phyloP scores from a whole-genome alignment of 2,797 vertebrate species.

The Danio aesculapii region DNA sequence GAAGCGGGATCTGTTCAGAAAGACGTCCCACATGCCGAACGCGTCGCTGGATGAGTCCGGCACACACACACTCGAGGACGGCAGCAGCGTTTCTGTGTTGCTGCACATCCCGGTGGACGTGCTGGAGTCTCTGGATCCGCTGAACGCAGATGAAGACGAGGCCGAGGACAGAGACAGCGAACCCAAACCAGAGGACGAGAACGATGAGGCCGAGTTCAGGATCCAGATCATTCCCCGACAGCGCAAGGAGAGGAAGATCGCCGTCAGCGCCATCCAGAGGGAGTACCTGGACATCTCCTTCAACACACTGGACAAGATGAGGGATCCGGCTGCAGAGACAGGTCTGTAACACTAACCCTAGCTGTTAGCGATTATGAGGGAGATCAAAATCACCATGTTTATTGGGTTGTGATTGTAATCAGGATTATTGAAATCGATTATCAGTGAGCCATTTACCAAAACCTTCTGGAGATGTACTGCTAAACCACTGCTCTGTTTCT shows the following conservation, averaged over 20 bases:
- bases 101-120: slow-evolving; percentile 89
- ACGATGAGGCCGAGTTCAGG: slow-evolving; percentile 94
- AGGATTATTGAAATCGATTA: too few relatives aligned
- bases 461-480: too few relatives aligned
- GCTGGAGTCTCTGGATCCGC: slow-evolving; percentile 82
- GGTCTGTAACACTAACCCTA: slow-evolving; percentile 75
- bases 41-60: slow-evolving; percentile 85
- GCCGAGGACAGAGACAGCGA: slow-evolving; percentile 86
- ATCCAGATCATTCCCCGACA: slow-evolving; percentile 98
- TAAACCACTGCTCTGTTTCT: too few relatives aligned
- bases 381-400: too few relatives aligned
- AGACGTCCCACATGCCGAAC: slow-evolving; percentile 88
- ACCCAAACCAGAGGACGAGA: slow-evolving; percentile 79
- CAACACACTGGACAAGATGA: slow-evolving; percentile 93
- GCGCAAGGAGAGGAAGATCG: slow-evolving; percentile 97
- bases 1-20: slow-evolving; percentile 92
- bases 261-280: slow-evolving; percentile 97
- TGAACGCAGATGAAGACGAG: slow-evolving; percentile 83
- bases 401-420: too few relatives aligned
- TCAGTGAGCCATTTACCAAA: too few relatives aligned
- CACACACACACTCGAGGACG: slow-evolving; percentile 70
- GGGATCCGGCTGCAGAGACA: slow-evolving; percentile 86
- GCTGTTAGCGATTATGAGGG: too few relatives aligned
- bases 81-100: slow-evolving; percentile 81
- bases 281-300: slow-evolving; percentile 98